phyloP scores from a whole-genome alignment of 2,888 invertebrate species.

The Hemicrepidius hirtus region DNA sequence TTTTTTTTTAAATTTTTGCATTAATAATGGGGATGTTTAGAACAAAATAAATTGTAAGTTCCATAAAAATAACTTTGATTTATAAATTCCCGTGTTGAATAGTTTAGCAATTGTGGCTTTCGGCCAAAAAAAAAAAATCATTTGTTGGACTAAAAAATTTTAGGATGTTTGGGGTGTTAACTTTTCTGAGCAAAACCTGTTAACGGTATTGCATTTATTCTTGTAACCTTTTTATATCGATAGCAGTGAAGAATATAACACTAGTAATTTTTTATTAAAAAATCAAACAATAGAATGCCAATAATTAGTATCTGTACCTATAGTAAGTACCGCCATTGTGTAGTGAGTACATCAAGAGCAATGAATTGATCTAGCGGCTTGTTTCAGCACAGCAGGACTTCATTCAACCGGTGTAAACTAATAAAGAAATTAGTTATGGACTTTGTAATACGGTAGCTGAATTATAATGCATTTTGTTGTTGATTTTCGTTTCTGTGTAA shows the following conservation, averaged over 20 bases:
- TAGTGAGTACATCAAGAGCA: constrained; percentile 24
- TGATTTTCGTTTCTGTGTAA: constrained; percentile 39
- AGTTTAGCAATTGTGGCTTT: too few relatives aligned
- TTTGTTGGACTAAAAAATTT: too few relatives aligned
- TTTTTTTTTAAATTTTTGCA: too few relatives aligned
- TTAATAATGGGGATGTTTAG: too few relatives aligned
- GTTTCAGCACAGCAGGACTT: constrained; percentile 63
- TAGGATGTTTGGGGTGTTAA: too few relatives aligned
- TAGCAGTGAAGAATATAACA: not conserved
- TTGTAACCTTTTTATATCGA: not conserved
- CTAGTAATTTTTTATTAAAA: constrained; percentile 14
- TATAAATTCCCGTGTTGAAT: too few relatives aligned
- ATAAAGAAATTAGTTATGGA: constrained; percentile 70
- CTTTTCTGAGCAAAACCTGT: too few relatives aligned
- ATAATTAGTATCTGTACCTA: constrained; percentile 29
- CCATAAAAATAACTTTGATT: too few relatives aligned
- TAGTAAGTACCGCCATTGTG: constrained; percentile 31
- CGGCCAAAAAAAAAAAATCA: too few relatives aligned
- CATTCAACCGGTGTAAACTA: constrained; percentile 65
- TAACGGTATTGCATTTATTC: too few relatives aligned
- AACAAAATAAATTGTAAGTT: too few relatives aligned
- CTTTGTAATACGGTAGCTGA: constrained; percentile 66
- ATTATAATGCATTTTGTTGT: constrained; percentile 47
- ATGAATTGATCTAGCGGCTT: constrained; percentile 55
- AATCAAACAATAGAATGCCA: constrained; percentile 8